Conservation (phyloP, 1,140 invertebrate species). For the Drosophila biarmipes region DNA sequence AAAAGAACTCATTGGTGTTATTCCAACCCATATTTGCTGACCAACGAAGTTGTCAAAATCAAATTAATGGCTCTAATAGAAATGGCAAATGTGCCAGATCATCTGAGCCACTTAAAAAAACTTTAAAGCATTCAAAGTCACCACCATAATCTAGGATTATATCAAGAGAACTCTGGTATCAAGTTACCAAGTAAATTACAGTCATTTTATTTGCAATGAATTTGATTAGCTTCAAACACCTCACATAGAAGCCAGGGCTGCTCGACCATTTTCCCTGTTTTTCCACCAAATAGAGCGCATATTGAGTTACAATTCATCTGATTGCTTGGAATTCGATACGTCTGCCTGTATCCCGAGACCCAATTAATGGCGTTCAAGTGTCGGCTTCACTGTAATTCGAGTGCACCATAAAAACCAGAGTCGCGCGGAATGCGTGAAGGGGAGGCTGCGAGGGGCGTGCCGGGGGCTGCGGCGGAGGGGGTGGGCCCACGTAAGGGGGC, state of each 20-base stretch:
- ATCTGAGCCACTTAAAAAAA: conserved; percentile 1
- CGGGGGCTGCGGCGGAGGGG: not conserved
- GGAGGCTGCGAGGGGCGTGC: conserved; percentile 6
- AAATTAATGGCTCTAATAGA: conserved; percentile 6
- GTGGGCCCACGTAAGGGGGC: conserved; percentile 12
- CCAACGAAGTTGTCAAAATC: not conserved
- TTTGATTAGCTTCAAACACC: too few relatives aligned
- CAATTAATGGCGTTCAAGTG: conserved; percentile 25
- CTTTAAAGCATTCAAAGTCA: too few relatives aligned
- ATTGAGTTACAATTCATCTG: not conserved
- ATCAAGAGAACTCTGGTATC: too few relatives aligned
- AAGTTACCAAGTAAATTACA: too few relatives aligned
- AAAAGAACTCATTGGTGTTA: conserved; percentile 1
- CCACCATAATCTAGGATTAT: too few relatives aligned
- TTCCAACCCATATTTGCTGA: not conserved
- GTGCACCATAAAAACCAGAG: conserved; percentile 53
- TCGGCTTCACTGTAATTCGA: conserved; percentile 29
- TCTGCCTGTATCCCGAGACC: conserved; percentile 13
- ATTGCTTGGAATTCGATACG: not conserved
- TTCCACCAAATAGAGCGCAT: not conserved
- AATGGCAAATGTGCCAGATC: not conserved
- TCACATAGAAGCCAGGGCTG: not conserved
- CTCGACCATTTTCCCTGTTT: not conserved
- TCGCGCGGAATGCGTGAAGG: conserved; percentile 43
- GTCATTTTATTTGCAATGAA: too few relatives aligned